Base-by-base conservation (phyloP, 2,888 invertebrate species). In the Saturnia japonica region DNA sequence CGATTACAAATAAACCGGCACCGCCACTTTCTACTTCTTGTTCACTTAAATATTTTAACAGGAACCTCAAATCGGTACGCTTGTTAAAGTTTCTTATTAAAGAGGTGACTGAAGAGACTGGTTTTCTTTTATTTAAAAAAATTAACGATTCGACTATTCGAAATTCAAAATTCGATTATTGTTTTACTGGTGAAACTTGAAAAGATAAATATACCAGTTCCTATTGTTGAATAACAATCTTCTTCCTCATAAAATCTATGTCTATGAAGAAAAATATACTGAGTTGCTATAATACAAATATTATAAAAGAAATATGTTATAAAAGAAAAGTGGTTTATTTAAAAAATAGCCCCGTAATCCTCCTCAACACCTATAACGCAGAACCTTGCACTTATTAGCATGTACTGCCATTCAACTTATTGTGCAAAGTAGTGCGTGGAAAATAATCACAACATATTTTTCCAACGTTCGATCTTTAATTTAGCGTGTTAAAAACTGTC, bases 1-100 rank as follows among this genome's bases (percentile, higher is more conserved):
- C 71, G 79, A 80, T 86, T 82, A 64, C 81, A 84, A 80, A 80
- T 78, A 76, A 79, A 81, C 81, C 79, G 77, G 82, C 77, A 76
- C 76, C 75, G 75, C 83, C 79, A 85, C 87, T 87, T 88, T 88
- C 86, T 84, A 85, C 78, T 74, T 76, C 64, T 64, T n/a, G 64
- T 40, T 64, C 64, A 64, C 64, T 64, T 64, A 64, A 64, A 64
- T 64, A 40, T 64, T 64, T 64, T 40, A 64, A 64, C 34, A 64
- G 64, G 19, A 64, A 40, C 9, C 22, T 40, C 1, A 64, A 64
- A n/a, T 40, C 40, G 7, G n/a, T 64, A 12, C n/a, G 40, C 40
- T 64, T 64, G 40, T 64, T 11, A 64, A 19, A 40, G 64, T 64
- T 25, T 57, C n/a, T 57, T 57, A 57, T 25, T 12, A 64, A 40